Base-by-base conservation (phyloP, 2,797 vertebrate genomes). In the Hephaestus fuliginosus region DNA sequence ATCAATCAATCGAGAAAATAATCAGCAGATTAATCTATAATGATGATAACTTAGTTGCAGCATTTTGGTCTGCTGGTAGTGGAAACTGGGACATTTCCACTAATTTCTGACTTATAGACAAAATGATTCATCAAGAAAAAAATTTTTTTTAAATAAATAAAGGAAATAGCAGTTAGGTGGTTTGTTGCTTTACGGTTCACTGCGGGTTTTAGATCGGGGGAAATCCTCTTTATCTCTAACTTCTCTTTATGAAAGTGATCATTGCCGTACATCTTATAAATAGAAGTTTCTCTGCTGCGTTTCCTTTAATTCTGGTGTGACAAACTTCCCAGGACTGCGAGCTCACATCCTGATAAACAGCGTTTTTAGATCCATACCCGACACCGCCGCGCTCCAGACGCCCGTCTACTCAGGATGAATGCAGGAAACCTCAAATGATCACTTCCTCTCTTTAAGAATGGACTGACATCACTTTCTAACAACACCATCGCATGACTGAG, bases 391-490 rank as follows among this genome's bases (percentile, higher is more conserved):
- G 41, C 55, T 77, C 71, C 78, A 88, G 90, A 82, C 83, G 41
- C 28, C 28, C 41, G 61, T 86, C 78, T 76, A 64, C 75, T 67
- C 52, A 48, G 80, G 64, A 64, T 46, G 75, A 86, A 69, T 75
- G 67, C 83, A 87, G 94, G 93, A 95, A 95, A 94, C 86, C 84
- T 75, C 70, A 87, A 90, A 88, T 74, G 70, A 92, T 87, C 73
- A 57, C 89, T 94, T 96, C 92, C 90, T 70, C 83, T 73, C 72
- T 91, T 87, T 88, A 90, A 90, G 92, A 93, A 94, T 86, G 83
- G 88, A 63, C 84, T 83, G 80, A 90, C 90, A 91, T 91, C 87
- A 91, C 88, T 86, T 92, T 92, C 77, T 88, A 82, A 81, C 77
- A 82, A 73, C 74, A 25, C 0, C 22, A 67, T 82, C 68, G 25